Evolutionary conservation across 2,113 vertebrate species (phyloP), one percentile per base, ranked within the genome.

Genomic region (Hippolais icterina): DNA sequence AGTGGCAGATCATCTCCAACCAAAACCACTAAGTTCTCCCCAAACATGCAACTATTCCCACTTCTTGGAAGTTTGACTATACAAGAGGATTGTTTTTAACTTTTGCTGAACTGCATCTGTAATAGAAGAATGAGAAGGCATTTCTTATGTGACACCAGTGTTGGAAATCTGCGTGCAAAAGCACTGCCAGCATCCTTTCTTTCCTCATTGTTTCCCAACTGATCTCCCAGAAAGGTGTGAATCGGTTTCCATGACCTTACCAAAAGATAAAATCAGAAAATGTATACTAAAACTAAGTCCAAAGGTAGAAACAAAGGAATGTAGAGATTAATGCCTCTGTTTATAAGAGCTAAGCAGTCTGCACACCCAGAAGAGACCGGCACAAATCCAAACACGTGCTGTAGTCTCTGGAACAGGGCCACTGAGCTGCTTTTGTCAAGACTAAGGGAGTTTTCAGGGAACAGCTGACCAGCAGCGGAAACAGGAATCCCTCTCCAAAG

Each of bases 401-500:
- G 7, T 6, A 5, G 28, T 35, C 63, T 82, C 50, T 2, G 0
- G 31, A 42, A 81, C 0, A 0, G 44, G 54, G 65, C 63, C 50
- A 31, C 64, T 0, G 5, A 61, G 50, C 29, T n/a, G 71, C 59
- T 18, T 18, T 52, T 46, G 59, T 57, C 63, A 59, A 11, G 42
- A 61, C 33, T 20, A 21, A 71, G 70, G 57, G 83, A 52, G 44
- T 50, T 82, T 82, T 47, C 82, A 75, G 64, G 65, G 37, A 52
- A 57, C 11, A 28, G 49, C n/a, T 22, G 39, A 47, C 7, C 46
- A 49, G 63, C 42, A 47, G 44, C 2, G 1, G 89, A 52, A 94
- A 78, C 69, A 78, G 64, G 69, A 92, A 89, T 92, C 39, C 89
- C 65, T 59, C 69, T 87, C 33, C 15, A 5, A 57, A 79, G 65